Evolutionary conservation across 1,140 invertebrate species (phyloP), one percentile per base, ranked within the genome.

Genomic region (Neelides sp.): DNA sequence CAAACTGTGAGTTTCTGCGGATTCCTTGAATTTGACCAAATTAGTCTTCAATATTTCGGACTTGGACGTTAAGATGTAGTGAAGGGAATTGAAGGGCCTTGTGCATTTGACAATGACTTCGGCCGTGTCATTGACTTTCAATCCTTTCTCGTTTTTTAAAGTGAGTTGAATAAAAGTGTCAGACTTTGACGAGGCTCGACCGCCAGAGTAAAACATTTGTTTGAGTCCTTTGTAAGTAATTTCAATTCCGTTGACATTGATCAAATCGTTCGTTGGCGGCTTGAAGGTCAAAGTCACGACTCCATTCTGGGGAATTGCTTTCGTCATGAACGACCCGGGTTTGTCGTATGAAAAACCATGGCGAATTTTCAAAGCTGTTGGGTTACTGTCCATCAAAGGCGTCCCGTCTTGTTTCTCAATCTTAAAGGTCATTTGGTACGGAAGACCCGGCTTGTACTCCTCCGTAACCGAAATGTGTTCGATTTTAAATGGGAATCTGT

Each of bases 391-490:
- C 39, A 75, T 72, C 1, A 87, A 68, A 3, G 81, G 80, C 22
- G 72, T 73, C 28, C 79, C 80, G 68, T 87, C 83, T 58, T 85
- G 82, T 59, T 81, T 77, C 0, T 74, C 64, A 0, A 84, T 65
- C 72, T 83, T 82, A 4, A 83, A 66, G 79, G 56, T 12, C 47
- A 58, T 13, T 20, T 26, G 45, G 4, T 48, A 30, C 7, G 56
- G 52, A 19, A 95, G 72, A 4, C 81, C 84, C 1, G 87, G 85
- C 64, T 92, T 92, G 66, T 86, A 95, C 58, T 78, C 81, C 45
- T 82, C 77, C 2, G 88, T 75, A 1, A 82, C 81, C 58, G 86
- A 78, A 34, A 85, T 75, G 39, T 86, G 72, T 55, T 86, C 80
- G 65, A 95, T 74, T 60, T 79, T 81, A 59, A 91, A 88, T 23